Conservation (phyloP, 2,113 vertebrate genomes). For the Thermophis baileyi region DNA sequence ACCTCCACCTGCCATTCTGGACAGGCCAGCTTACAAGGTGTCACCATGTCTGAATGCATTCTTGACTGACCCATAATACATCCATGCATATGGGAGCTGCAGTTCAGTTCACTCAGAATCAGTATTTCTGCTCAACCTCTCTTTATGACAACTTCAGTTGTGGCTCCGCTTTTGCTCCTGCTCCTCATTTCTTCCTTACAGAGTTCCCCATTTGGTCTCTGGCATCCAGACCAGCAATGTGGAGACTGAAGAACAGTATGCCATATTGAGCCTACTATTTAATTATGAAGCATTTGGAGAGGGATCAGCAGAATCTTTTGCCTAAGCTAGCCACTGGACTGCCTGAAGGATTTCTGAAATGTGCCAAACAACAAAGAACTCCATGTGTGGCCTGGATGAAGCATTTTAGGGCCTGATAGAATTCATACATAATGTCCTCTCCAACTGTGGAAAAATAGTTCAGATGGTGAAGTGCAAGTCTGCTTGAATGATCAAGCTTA, state of each 20-base stretch:
- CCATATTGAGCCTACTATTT: background rate
- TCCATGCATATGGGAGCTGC: background rate
- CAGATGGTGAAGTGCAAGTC: background rate
- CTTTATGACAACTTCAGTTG: background rate
- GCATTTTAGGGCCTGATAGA: background rate
- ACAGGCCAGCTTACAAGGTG: background rate
- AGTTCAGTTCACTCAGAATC: background rate
- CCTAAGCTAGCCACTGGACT: background rate
- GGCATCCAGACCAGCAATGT: background rate
- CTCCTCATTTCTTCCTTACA: background rate
- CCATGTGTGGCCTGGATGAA: background rate
- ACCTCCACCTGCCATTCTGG: background rate
- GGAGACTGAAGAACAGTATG: background rate
- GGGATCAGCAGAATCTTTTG: background rate
- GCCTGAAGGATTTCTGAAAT: background rate
- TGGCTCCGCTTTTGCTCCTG: background rate
- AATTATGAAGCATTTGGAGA: background rate
- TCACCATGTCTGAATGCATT: background rate
- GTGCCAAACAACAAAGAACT: background rate
- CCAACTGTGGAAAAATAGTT: background rate
- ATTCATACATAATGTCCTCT: background rate
- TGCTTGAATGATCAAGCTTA: background rate
- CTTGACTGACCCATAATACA: background rate
- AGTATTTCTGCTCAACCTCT: background rate
- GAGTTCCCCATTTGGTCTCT: background rate